phyloP scores from a whole-genome alignment of 2,888 invertebrate species.

The Priapulus caudatus region DNA sequence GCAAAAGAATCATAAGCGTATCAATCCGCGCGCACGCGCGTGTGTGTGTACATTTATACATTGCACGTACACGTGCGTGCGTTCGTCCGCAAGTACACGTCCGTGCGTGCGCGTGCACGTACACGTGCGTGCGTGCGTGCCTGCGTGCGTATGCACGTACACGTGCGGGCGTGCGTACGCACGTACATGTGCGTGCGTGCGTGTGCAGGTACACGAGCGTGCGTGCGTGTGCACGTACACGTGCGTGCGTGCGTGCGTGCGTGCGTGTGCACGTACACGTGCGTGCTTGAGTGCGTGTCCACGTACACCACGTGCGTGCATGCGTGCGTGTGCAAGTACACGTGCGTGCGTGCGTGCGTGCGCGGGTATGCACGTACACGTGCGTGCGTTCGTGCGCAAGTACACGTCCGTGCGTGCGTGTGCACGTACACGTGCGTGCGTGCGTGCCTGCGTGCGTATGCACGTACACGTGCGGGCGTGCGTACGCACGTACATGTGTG shows the following conservation, averaged over 20 bases:
- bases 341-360: constrained; percentile 15
- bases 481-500: constrained; percentile 3
- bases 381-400: constrained; percentile 8
- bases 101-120: no score
- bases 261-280: constrained; percentile 18
- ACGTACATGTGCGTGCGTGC: constrained; percentile 18
- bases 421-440: not conserved
- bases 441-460: constrained; percentile 1
- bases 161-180: constrained; percentile 16
- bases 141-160: constrained; percentile 15
- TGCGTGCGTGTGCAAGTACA: not conserved
- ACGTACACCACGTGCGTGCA: no score
- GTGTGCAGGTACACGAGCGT: no score
- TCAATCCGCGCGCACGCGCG: no score
- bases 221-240: constrained; percentile 17
- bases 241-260: constrained; percentile 18
- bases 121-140: constrained; percentile 15
- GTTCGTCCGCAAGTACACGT: no score
- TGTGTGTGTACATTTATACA: no score
- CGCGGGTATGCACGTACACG: constrained; percentile 11
- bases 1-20: no score
- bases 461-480: not conserved
- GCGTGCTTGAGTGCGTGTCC: constrained; percentile 12
- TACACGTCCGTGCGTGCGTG: not conserved
- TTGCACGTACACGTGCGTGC: no score